Evolutionary conservation across 2,888 invertebrate genomes (phyloP), one percentile per base, ranked within the genome.

Genomic region (Corbicula japonica): DNA sequence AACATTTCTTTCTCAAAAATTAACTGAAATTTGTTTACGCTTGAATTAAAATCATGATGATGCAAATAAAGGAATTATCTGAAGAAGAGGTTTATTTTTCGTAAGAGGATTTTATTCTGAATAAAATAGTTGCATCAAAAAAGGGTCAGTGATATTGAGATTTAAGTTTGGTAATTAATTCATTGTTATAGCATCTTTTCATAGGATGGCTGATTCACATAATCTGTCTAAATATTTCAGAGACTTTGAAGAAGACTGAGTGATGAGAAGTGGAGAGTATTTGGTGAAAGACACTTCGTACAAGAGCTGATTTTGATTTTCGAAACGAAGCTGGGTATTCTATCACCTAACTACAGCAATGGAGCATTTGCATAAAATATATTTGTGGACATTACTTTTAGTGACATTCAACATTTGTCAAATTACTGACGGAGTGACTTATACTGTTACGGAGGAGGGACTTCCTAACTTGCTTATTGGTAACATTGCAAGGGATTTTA

Each of bases 401-500:
- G 21, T 54, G n/a, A 54, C 41, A 38, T 66, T 28, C 35, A 18
- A 54, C 41, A 61, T 62, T 60, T 44, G 63, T 15, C 35, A 56
- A 50, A 34, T 35, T 21, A 77, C 74, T 63, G 44, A 46, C 48
- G 75, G 58, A 66, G 71, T 77, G 1, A 79, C 74, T 15, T 87
- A 87, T 56, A 80, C 70, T 8, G 75, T 87, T 10, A 69, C 48
- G 3, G 87, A 87, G 44, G 85, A 81, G 48, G 76, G 79, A 26
- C 35, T 44, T 10, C 18, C 76, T 10, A 78, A 85, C 69, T 38
- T 78, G 5, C 75, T 76, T n/a, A 79, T 90, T 28, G 90, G 90
- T 26, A 88, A 88, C 72, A 80, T 90, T 35, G 84, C 86, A 2
- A 66, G 68, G n/a, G 88, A 89, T 76, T 88, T 86, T 50, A 85